A percentile compares a stretch with the other conserved stretches of the same genome.
Evolutionary conservation across 2,888 invertebrate genomes (phyloP).

Genomic region (Rhopalosiphum nymphaeae): DNA sequence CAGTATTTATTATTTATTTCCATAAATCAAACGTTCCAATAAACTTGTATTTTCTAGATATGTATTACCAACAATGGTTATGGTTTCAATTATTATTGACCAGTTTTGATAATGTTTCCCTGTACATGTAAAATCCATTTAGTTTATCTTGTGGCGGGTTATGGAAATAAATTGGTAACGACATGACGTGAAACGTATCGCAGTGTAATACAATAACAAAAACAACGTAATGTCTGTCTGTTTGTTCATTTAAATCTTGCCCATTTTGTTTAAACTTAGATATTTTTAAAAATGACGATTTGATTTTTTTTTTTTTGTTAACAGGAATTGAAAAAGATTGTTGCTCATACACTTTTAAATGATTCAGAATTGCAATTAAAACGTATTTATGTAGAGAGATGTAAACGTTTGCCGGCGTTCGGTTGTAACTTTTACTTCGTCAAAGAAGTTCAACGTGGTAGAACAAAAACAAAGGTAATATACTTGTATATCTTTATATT

Average conservation of each 20-base stretch:
- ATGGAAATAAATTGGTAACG: neutral
- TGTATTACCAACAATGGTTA: neutral
- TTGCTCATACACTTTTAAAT: slow-evolving; percentile 77
- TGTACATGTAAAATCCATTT: slow-evolving; percentile 63
- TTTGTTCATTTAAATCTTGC: neutral
- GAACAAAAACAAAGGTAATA: slow-evolving; percentile 75
- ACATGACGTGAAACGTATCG: neutral
- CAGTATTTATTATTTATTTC: neutral
- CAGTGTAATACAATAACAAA: neutral
- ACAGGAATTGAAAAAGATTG: slow-evolving; percentile 76
- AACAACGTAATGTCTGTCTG: neutral
- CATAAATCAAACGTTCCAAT: neutral
- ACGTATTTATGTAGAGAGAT: slow-evolving; percentile 76
- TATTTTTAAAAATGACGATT: slow-evolving; percentile 14
- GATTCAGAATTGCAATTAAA: slow-evolving; percentile 77
- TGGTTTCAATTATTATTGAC: slow-evolving; percentile 25
- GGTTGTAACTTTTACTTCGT: slow-evolving; percentile 76
- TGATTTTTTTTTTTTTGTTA: slow-evolving; percentile 64
- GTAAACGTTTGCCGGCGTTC: slow-evolving; percentile 75
- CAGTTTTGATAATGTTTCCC: slow-evolving; percentile 12
- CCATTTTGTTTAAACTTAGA: neutral
- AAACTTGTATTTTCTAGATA: neutral
- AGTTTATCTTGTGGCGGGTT: slow-evolving; percentile 34
- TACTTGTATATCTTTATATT: neutral
- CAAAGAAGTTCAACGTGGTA: slow-evolving; percentile 75